Percentiles rank a stretch among this genome's conserved stretches.
Evolutionary conservation across 1,140 invertebrate genomes (phyloP).

Genomic region (Diplogasteroides magnus): DNA sequence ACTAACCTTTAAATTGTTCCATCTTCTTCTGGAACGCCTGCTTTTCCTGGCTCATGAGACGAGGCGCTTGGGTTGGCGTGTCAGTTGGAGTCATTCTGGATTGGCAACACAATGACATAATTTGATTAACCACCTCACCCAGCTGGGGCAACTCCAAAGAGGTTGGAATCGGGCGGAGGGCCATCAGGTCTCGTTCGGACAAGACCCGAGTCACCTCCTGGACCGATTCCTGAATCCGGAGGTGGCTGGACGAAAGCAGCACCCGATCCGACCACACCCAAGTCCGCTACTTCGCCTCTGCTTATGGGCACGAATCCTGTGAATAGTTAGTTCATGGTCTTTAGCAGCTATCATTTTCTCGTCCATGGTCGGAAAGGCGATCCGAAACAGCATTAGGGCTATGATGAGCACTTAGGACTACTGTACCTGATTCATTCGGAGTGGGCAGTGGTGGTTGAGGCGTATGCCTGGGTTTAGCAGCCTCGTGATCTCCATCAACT

Average conservation of each 20-base stretch:
- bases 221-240: not conserved
- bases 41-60: not conserved
- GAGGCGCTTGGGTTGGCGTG: not conserved
- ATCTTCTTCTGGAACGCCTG: not conserved
- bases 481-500: not conserved
- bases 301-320: not conserved
- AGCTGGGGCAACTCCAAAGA: not conserved
- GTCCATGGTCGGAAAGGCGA: no score
- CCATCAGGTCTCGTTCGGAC: not conserved
- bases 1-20: not conserved
- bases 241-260: no score
- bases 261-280: no score
- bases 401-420: no score
- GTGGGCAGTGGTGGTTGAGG: not conserved
- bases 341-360: not conserved
- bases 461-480: not conserved
- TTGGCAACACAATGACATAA: not conserved
- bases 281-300: not conserved
- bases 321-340: not conserved
- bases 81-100: not conserved
- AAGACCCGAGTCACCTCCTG: not conserved
- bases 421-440: not conserved
- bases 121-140: not conserved
- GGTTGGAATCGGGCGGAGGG: not conserved
- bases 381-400: no score